Base-by-base conservation (phyloP, 1,140 invertebrate species). In the Semibalanus balanoides region DNA sequence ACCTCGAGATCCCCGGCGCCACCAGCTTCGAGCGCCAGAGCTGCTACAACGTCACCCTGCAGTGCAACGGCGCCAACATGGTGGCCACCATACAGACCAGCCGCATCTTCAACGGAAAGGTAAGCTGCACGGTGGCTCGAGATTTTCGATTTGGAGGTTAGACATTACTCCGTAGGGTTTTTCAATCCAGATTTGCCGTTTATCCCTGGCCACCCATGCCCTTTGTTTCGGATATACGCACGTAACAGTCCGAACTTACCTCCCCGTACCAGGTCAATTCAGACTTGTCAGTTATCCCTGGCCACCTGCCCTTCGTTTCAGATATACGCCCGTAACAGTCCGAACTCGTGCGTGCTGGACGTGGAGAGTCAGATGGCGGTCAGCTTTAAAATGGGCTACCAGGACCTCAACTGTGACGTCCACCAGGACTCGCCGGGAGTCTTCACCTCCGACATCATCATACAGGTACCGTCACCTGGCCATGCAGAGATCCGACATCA, bases 31-130 rank as follows among this genome's bases (percentile, higher is more conserved):
- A 96, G 85, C 85, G 96, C 74, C 92, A 92, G 78, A 94, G 94
- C 5, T 97, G 94, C 83, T 97, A 96, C 87, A 96, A 96, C 83
- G 93, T 95, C 72, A 93, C 91, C 79, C 93, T 96, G 79, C 92
- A 95, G 82, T 97, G 95, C 81, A 80, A 78, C 17, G 91, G 93
- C 0, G 91, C 92, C 73, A 93, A 96, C 82, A 97, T 97, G 95
- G 89, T 95, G 51, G 93, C 94, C 29, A 89, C 89, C 35, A 95
- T 96, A 81, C 91, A 93, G 82, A 96, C 94, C 9, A 94, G 91
- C 76, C 95, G 94, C 83, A 86, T 96, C 9, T 96, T 96, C 85
- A 92, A 94, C 82, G 95, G 95, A 72, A 96, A 96, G 85, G 92
- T 96, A 22, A 92, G 92, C 79, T 25, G 7, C 51, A n/a, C n/a